Evolutionary conservation across 2,797 vertebrate genomes (phyloP).

Genomic region (Microchirus variegatus): DNA sequence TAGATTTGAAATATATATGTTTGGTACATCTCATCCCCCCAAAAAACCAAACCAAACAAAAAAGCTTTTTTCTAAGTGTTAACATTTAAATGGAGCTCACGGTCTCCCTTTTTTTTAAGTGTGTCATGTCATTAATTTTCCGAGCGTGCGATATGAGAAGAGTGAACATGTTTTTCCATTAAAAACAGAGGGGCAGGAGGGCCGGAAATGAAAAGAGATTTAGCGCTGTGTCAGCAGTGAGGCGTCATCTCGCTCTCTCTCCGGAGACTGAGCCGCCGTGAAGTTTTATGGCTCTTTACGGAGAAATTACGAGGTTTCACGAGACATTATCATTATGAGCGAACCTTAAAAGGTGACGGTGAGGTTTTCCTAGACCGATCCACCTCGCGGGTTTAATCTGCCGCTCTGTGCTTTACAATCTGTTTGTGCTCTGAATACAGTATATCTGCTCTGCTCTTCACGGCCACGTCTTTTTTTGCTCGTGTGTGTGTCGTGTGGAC

Average conservation of each 20-base stretch:
- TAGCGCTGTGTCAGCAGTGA: conserved; percentile 67
- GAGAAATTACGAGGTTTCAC: conserved; percentile 65
- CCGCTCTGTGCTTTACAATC: conserved; percentile 10
- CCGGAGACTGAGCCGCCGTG: conserved; percentile 53
- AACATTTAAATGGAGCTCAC: not conserved
- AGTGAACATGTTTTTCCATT: conserved; percentile 56
- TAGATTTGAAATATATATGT: too few relatives aligned
- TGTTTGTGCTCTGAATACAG: too few relatives aligned
- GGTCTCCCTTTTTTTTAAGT: conserved; percentile 1
- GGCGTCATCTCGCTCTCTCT: conserved; percentile 57
- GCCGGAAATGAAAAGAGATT: conserved; percentile 45
- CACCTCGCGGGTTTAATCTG: conserved; percentile 23
- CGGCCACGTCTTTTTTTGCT: too few relatives aligned
- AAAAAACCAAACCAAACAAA: too few relatives aligned
- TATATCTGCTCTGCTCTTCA: too few relatives aligned
- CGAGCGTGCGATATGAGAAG: conserved; percentile 18
- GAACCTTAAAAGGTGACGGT: conserved; percentile 61
- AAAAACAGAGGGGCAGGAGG: conserved; percentile 22
- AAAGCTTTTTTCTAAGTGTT: not conserved
- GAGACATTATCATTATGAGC: conserved; percentile 68
- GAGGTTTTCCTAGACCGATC: conserved; percentile 43
- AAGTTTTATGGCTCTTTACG: conserved; percentile 70
- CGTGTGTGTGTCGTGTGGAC: conserved; percentile 14
- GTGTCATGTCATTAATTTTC: not conserved
- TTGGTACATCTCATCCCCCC: too few relatives aligned